Conservation (phyloP, 2,888 invertebrate species). For the Morpho deidamia region DNA sequence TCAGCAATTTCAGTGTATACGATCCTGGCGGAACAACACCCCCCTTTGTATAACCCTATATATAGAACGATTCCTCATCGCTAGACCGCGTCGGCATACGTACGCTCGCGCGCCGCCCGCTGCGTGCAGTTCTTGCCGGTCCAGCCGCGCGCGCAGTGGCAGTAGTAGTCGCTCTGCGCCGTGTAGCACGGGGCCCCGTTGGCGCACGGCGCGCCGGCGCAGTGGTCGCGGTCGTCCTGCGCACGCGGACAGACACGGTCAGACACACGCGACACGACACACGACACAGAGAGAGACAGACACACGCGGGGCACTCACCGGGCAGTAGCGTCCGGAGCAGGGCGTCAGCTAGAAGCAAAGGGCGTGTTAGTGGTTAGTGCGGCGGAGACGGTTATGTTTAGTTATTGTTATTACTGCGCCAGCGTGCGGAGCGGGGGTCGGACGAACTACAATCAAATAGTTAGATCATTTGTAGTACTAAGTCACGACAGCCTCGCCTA, state of each 20-base stretch:
- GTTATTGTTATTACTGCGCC: too few relatives aligned
- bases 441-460: too few relatives aligned
- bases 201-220: slow-evolving; percentile 91
- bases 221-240: slow-evolving; percentile 92
- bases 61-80: too few relatives aligned
- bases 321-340: slow-evolving; percentile 65
- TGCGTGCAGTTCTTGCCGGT: slow-evolving; percentile 91
- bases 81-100: slow-evolving; percentile 59
- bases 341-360: slow-evolving; percentile 70
- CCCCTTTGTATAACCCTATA: too few relatives aligned
- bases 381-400: neutral
- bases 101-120: slow-evolving; percentile 68
- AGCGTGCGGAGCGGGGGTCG: too few relatives aligned
- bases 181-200: slow-evolving; percentile 93
- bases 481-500: too few relatives aligned
- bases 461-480: too few relatives aligned
- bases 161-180: slow-evolving; percentile 93
- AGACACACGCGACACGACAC: neutral
- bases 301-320: slow-evolving; percentile 47
- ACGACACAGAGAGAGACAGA: neutral
- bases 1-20: too few relatives aligned
- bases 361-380: slow-evolving; percentile 58
- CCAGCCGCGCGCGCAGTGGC: slow-evolving; percentile 93
- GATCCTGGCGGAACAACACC: too few relatives aligned
- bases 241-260: slow-evolving; percentile 31